phyloP scores from a whole-genome alignment of 2,797 vertebrate species.

The Crotalus adamanteus region DNA sequence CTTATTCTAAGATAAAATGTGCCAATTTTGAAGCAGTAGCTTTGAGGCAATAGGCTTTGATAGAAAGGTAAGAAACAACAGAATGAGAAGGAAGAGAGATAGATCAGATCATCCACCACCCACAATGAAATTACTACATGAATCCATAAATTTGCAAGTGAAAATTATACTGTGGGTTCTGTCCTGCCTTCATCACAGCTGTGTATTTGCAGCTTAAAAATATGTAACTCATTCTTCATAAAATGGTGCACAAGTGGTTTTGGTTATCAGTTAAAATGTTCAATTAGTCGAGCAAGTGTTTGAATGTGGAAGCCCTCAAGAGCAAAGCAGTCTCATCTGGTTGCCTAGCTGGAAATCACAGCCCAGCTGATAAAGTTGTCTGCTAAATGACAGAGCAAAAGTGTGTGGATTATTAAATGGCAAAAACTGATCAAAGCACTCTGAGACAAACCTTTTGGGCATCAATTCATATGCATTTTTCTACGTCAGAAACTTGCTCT shows the following conservation, averaged over 20 bases:
- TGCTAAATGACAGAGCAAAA: constrained; percentile 51
- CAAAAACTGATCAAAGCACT: constrained; percentile 53
- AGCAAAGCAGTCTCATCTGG: constrained; percentile 49
- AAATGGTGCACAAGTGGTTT: constrained; percentile 55
- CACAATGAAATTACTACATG: constrained; percentile 58
- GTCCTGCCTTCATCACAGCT: constrained; percentile 57
- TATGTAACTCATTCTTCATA: constrained; percentile 50
- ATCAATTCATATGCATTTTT: constrained; percentile 30
- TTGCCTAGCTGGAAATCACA: constrained; percentile 57
- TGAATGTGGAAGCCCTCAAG: constrained; percentile 39
- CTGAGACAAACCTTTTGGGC: constrained; percentile 54
- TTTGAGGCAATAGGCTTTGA: constrained; percentile 40
- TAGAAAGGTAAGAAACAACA: constrained; percentile 59
- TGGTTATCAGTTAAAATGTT: constrained; percentile 62
- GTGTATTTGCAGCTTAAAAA: constrained; percentile 67
- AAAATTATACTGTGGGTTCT: constrained; percentile 59
- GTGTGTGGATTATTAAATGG: constrained; percentile 58
- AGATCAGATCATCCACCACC: constrained; percentile 58
- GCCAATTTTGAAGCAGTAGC: constrained; percentile 23
- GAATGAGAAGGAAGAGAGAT: constrained; percentile 56
- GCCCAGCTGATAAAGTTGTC: constrained; percentile 56
- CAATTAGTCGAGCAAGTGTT: constrained; percentile 46
- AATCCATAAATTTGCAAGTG: constrained; percentile 71
- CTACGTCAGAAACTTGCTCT: constrained; percentile 10
- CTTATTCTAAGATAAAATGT: constrained; percentile 41